A percentile compares a stretch with the other conserved stretches of the same genome.
These are phyloP conservation scores for Phallusia fumigata DNA, from an alignment of 23 tunicate species.

Conservation along the genomic window DNA sequence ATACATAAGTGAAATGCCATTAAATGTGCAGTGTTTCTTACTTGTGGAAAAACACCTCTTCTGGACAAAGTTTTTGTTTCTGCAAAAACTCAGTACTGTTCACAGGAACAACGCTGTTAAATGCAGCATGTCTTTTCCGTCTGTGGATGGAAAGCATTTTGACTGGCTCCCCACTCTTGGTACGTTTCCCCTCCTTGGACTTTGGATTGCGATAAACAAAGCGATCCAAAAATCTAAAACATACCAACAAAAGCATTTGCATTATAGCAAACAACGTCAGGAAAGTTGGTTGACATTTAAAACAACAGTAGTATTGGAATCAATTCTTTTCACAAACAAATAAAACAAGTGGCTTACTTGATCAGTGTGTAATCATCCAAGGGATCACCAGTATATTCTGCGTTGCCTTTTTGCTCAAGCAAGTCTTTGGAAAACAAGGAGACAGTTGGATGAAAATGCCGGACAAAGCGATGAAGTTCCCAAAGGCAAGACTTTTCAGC, in stretches of 20 bases:
- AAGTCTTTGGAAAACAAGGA: constrained; percentile 45
- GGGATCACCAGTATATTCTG: constrained; percentile 62
- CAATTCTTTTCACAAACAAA: no score
- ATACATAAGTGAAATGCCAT: no score
- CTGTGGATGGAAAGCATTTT: constrained; percentile 17
- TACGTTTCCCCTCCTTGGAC: constrained; percentile 21
- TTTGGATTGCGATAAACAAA: constrained; percentile 95
- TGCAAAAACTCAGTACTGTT: constrained; percentile 59
- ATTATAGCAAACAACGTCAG: no score
- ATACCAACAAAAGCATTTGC: neutral
- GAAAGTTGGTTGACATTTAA: no score
- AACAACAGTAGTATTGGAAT: no score
- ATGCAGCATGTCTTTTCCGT: constrained; percentile 23
- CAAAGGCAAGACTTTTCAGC: constrained; percentile 60
- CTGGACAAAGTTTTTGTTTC: constrained; percentile 50
- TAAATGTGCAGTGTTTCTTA: no score
- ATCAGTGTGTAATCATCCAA: constrained; percentile 69
- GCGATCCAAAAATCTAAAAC: constrained; percentile 70
- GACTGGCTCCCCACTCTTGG: neutral
- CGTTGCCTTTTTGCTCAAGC: constrained; percentile 7
- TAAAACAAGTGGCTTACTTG: constrained; percentile 19
- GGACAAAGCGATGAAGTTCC: constrained; percentile 51
- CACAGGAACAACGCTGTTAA: constrained; percentile 38
- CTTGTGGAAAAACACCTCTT: constrained; percentile 81
- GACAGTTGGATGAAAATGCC: constrained; percentile 84